These are phyloP conservation scores for Deilephila porcellus DNA, from an alignment of 2,888 invertebrate species.

Conservation along the genomic window DNA sequence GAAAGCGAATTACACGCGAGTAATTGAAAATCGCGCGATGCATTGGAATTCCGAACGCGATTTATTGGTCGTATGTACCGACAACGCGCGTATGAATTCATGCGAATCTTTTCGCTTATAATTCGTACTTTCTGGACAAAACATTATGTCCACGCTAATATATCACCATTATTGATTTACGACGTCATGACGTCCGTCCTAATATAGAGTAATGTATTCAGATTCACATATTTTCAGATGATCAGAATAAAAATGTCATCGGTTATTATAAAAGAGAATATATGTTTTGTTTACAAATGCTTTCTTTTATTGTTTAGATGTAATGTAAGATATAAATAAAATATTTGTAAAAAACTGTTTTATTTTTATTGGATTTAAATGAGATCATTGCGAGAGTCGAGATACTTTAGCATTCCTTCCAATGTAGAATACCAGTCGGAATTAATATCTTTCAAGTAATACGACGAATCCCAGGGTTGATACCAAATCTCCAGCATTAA, in stretches of 20 bases:
- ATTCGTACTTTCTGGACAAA: neutral
- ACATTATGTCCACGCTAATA: neutral
- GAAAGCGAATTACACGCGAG: too few species aligned
- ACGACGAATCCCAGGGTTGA: too few species aligned
- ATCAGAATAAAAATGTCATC: neutral
- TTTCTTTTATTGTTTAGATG: conserved; percentile 40
- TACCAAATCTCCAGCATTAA: too few species aligned
- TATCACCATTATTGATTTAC: neutral
- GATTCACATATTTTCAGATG: conserved; percentile 28
- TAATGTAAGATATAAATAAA: conserved; percentile 46
- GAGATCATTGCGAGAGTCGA: neutral
- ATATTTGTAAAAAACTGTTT: conserved; percentile 41
- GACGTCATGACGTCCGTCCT: conserved; percentile 18
- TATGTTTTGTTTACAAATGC: conserved; percentile 36
- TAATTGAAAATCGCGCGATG: too few species aligned
- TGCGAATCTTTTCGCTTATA: too few species aligned
- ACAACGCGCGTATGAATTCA: too few species aligned
- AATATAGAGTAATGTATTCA: conserved; percentile 2
- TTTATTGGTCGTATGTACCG: too few species aligned
- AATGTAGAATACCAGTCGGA: too few species aligned
- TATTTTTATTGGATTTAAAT: neutral
- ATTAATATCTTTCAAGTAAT: too few species aligned
- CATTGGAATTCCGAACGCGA: too few species aligned
- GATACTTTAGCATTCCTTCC: neutral
- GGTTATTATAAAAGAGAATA: neutral